Conservation (phyloP, 1,140 invertebrate genomes). For the Caerostris darwini region DNA sequence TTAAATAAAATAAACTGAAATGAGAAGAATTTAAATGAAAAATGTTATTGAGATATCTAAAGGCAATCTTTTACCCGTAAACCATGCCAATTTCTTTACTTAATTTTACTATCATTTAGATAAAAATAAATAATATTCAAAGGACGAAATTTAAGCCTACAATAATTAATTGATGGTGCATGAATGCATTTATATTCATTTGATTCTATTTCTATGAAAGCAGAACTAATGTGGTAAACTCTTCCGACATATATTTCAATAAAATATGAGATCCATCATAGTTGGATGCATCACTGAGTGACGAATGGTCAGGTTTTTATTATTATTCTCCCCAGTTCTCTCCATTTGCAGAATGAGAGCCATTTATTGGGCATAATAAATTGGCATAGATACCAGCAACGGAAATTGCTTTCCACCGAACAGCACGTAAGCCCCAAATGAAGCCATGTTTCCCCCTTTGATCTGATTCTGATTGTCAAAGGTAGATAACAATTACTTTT, state of each 20-base stretch:
- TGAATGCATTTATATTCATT: too few relatives aligned
- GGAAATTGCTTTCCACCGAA: constrained; percentile 13
- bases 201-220: not conserved
- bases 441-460: not conserved
- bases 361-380: constrained; percentile 26
- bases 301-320: not conserved
- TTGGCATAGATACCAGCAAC: not conserved
- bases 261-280: not conserved
- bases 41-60: too few relatives aligned
- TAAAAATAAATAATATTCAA: too few relatives aligned
- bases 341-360: constrained; percentile 16
- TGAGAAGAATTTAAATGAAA: too few relatives aligned
- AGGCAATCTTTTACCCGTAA: too few relatives aligned
- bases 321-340: not conserved
- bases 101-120: too few relatives aligned
- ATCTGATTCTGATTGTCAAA: not conserved
- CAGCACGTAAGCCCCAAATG: constrained; percentile 14
- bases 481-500: not conserved
- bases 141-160: too few relatives aligned
- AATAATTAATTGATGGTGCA: too few relatives aligned
- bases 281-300: not conserved
- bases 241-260: not conserved
- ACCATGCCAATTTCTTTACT: too few relatives aligned
- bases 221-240: not conserved
- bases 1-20: too few relatives aligned